phyloP scores from a whole-genome alignment of 37 sponge, comb jelly and placozoan genomes.

The Spongilla lacustris region DNA sequence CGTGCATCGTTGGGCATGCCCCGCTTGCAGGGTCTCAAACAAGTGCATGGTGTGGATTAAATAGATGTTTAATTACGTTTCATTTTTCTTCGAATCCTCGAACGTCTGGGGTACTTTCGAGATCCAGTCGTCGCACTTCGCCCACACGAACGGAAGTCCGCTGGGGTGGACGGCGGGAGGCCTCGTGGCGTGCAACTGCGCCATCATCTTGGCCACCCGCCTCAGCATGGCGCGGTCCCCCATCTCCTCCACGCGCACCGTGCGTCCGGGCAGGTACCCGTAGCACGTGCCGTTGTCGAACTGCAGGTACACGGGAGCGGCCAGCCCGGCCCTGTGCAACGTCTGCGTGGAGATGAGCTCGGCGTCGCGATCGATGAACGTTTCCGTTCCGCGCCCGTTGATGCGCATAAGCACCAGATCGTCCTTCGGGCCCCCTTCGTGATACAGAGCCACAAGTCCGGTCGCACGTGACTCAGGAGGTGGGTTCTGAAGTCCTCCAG shows the following conservation, averaged over 20 bases:
- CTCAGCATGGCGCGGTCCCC: constrained; percentile 33
- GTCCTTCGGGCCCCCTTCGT: constrained; percentile 12
- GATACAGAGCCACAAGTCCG: constrained; percentile 51
- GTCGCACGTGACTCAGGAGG: constrained; percentile 19
- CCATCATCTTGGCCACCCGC: constrained; percentile 58
- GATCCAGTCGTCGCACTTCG: constrained; percentile 37
- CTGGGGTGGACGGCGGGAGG: constrained; percentile 6
- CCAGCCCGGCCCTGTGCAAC: constrained; percentile 26
- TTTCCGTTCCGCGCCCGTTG: constrained; percentile 72
- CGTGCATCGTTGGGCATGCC: too few relatives aligned
- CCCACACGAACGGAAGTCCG: constrained; percentile 21
- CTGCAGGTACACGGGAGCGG: constrained; percentile 43
- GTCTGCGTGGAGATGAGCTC: constrained; percentile 47
- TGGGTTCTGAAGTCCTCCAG: constrained; percentile 36
- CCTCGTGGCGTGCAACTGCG: constrained; percentile 57
- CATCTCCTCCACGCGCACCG: constrained; percentile 44
- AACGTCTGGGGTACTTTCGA: constrained; percentile 31
- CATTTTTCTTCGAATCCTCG: constrained; percentile 12
- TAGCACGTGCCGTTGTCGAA: constrained; percentile 80
- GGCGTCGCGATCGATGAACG: constrained; percentile 47
- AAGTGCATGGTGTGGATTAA: too few relatives aligned
- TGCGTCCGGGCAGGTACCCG: constrained; percentile 61
- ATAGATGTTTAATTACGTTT: constrained; percentile 28
- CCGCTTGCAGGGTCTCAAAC: too few relatives aligned
- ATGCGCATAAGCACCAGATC: constrained; percentile 65